Evolutionary conservation across 2,797 vertebrate species (phyloP).

Genomic region (Thripadectes ignobilis): DNA sequence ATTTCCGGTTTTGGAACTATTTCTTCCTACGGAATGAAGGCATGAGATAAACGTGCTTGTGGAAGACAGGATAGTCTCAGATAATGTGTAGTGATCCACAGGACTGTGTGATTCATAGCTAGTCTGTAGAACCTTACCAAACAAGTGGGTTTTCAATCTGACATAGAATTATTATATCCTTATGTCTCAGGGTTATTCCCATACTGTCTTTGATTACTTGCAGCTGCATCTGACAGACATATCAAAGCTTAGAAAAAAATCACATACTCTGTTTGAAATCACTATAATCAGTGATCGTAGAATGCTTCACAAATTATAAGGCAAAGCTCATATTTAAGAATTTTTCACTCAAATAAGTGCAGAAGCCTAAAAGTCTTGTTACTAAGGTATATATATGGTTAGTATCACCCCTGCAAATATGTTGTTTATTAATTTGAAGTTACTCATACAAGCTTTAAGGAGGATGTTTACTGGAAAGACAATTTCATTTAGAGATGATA

Average conservation of each 20-base stretch:
- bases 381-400: neutral
- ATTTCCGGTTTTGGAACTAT: neutral
- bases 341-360: constrained; percentile 9
- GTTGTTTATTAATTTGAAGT: constrained; percentile 36
- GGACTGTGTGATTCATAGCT: neutral
- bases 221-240: constrained; percentile 29
- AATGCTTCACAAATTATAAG: constrained; percentile 58
- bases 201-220: constrained; percentile 56
- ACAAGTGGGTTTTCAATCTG: neutral
- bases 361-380: constrained; percentile 21
- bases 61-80: neutral
- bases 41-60: neutral
- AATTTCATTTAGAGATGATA: neutral
- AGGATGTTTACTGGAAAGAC: neutral
- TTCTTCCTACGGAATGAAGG: neutral
- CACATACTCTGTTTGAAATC: constrained; percentile 37
- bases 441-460: neutral
- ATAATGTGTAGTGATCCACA: neutral
- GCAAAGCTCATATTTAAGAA: constrained; percentile 26
- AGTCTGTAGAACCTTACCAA: neutral
- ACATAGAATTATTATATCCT: neutral
- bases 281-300: constrained; percentile 42
- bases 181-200: constrained; percentile 25
- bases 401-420: neutral
- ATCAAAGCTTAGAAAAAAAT: constrained; percentile 45